Percentiles rank a stretch among this genome's conserved stretches.
phyloP scores from a whole-genome alignment of 2,888 invertebrate genomes.

The Argynnis bischoffii region DNA sequence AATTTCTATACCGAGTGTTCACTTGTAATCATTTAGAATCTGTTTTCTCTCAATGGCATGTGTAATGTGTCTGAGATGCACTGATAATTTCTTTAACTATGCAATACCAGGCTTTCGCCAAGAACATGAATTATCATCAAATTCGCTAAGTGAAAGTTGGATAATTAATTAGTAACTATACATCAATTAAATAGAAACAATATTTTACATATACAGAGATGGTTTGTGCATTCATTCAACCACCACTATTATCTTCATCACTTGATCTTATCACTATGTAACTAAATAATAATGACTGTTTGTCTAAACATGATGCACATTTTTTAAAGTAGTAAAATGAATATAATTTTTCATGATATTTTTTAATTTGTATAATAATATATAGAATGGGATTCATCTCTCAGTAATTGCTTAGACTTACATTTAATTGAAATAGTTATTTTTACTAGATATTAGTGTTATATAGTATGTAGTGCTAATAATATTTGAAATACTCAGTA shows the following conservation, averaged over 20 bases:
- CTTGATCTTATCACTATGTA: no score
- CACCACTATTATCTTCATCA: no score
- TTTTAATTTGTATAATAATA: no score
- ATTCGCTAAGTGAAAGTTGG: constrained; percentile 45
- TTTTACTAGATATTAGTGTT: no score
- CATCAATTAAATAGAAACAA: constrained; percentile 19
- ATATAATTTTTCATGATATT: no score
- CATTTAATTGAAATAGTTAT: no score
- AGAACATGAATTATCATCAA: constrained; percentile 44
- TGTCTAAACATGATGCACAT: no score
- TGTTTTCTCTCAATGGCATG: constrained; percentile 38
- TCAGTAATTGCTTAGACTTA: no score
- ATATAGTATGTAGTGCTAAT: no score
- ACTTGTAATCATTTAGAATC: neutral
- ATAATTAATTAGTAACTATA: constrained; percentile 29
- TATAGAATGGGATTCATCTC: no score
- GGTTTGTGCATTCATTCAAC: neutral
- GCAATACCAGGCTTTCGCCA: constrained; percentile 45
- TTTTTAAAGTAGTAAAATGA: no score
- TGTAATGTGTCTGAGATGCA: constrained; percentile 55
- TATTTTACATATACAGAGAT: constrained; percentile 2
- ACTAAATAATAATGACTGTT: no score
- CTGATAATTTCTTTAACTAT: constrained; percentile 59
- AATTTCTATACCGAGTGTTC: neutral
- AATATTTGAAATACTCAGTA: neutral